phyloP scores from a whole-genome alignment of 2,797 vertebrate species.

The Peromyscus aztecus region DNA sequence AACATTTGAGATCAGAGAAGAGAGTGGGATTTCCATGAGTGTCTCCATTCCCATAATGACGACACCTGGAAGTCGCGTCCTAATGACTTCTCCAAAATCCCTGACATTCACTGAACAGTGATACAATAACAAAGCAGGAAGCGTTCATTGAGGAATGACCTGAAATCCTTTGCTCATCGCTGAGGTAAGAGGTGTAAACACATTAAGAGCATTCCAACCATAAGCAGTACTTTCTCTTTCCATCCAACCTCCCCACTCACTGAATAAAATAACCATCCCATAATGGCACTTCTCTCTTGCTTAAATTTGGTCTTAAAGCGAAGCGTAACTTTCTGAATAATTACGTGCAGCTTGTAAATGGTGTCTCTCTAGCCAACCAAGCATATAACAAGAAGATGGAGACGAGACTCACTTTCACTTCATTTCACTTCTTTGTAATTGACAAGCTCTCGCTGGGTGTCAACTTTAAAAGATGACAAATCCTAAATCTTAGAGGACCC shows the following conservation, averaged over 20 bases:
- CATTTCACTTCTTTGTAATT: conserved; percentile 98
- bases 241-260: conserved; percentile 2
- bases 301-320: conserved; percentile 92
- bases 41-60: conserved; percentile 27
- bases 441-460: conserved; percentile 96
- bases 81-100: conserved; percentile 53
- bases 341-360: conserved; percentile 96
- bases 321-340: conserved; percentile 95
- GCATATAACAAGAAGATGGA: conserved; percentile 99
- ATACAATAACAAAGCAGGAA: not conserved
- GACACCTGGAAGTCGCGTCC: conserved; percentile 46
- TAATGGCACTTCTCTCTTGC: conserved; percentile 82
- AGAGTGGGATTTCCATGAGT: not conserved
- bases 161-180: conserved; percentile 20
- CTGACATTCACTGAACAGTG: conserved; percentile 16
- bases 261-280: conserved; percentile 71
- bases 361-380: conserved; percentile 93
- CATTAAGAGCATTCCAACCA: not conserved
- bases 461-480: conserved; percentile 99
- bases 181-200: conserved; percentile 13
- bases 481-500: conserved; percentile 95
- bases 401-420: conserved; percentile 97
- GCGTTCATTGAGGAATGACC: not conserved
- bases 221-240: not conserved
- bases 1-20: conserved; percentile 25